These are phyloP conservation scores for Muraenolepis orangiensis DNA, from an alignment of 2,797 vertebrate species.

Conservation along the genomic window DNA sequence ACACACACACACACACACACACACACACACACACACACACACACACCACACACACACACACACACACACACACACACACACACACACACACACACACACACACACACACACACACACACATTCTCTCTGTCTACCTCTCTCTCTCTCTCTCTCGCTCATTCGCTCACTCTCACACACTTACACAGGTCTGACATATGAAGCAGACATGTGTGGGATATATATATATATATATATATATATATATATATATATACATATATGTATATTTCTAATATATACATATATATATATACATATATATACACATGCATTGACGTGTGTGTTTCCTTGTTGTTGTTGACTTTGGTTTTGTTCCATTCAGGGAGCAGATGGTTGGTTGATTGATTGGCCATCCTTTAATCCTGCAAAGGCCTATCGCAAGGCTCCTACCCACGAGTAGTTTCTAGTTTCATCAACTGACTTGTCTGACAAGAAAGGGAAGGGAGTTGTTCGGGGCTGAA, in stretches of 20 bases:
- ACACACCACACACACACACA: neutral
- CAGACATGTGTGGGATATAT: neutral
- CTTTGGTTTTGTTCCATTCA: constrained; percentile 17
- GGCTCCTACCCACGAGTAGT: too few relatives aligned
- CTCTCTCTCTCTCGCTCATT: neutral
- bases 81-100: neutral
- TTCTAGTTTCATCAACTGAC: too few relatives aligned
- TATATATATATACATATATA: neutral
- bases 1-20: neutral
- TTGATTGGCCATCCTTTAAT: constrained; percentile 39
- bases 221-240: neutral
- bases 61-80: neutral
- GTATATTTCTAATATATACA: neutral
- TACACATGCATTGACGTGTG: neutral
- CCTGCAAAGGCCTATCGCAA: constrained; percentile 4
- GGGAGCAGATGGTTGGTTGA: constrained; percentile 7
- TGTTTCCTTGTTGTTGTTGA: neutral
- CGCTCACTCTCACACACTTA: neutral
- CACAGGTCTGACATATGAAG: neutral
- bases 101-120: neutral
- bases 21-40: neutral
- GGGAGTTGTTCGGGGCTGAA: too few relatives aligned
- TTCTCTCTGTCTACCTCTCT: neutral
- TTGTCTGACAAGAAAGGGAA: too few relatives aligned
- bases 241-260: neutral